A percentile compares a stretch with the other conserved stretches of the same genome.
Conservation (phyloP, 2,888 invertebrate species). For the Nasonia oneida region DNA sequence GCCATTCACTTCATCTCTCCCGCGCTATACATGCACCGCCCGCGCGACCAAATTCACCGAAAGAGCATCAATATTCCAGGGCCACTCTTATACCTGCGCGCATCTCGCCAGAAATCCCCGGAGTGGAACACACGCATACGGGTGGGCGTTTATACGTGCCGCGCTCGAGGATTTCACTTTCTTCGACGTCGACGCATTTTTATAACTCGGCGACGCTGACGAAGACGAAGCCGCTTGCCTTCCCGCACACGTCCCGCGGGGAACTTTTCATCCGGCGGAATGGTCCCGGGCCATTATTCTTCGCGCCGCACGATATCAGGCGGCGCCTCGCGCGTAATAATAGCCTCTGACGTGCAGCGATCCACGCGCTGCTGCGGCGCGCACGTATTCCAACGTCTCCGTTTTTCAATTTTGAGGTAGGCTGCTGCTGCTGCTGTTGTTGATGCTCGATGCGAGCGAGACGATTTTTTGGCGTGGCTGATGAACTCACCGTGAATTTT, state of each 20-base stretch:
- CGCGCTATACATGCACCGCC: background rate
- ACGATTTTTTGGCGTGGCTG: background rate
- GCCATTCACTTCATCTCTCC: background rate
- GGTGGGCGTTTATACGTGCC: constrained; percentile 3
- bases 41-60: background rate
- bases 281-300: constrained; percentile 75
- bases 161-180: constrained; percentile 38
- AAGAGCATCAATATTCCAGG: constrained; percentile 8
- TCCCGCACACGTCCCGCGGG: constrained; percentile 54
- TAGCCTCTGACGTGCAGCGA: constrained; percentile 60
- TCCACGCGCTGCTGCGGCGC: background rate
- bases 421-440: background rate
- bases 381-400: constrained; percentile 11
- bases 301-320: constrained; percentile 65
- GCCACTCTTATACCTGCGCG: background rate
- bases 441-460: background rate
- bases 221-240: constrained; percentile 28
- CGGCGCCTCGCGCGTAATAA: constrained; percentile 71
- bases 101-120: background rate
- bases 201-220: constrained; percentile 24
- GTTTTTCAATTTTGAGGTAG: constrained; percentile 25
- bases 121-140: background rate
- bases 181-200: constrained; percentile 27
- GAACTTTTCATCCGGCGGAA: constrained; percentile 71
- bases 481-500: background rate